Evolutionary conservation across 2,797 vertebrate species (phyloP).

Genomic region (Gymnothorax reevesii): DNA sequence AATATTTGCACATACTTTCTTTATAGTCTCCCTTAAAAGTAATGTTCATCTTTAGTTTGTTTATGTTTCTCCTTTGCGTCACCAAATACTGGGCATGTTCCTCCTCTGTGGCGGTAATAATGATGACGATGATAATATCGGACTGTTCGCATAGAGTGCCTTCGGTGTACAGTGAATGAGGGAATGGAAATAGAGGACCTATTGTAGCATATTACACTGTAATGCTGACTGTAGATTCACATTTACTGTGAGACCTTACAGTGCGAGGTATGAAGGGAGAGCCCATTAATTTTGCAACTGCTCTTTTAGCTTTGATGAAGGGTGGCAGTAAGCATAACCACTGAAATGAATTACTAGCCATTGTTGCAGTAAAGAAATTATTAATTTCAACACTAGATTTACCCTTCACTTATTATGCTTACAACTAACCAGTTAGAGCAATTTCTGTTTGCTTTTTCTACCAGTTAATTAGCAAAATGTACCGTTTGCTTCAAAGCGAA

Average conservation of each 20-base stretch:
- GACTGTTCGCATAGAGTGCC: neutral
- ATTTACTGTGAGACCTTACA: neutral
- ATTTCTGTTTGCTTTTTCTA: neutral
- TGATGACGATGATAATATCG: neutral
- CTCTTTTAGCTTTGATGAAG: neutral
- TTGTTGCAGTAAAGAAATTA: neutral
- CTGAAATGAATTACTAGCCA: neutral
- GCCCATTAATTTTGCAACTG: neutral
- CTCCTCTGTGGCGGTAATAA: neutral
- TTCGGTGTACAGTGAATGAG: neutral
- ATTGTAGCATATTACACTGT: neutral
- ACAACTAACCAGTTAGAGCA: neutral
- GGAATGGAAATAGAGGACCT: neutral
- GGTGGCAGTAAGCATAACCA: neutral
- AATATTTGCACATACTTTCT: neutral
- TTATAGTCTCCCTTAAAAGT: neutral
- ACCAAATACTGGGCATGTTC: neutral
- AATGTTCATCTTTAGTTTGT: neutral
- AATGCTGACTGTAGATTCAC: neutral
- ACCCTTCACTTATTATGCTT: neutral
- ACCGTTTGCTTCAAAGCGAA: neutral
- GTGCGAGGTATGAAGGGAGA: neutral
- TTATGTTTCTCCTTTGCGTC: neutral
- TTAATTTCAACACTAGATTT: neutral
- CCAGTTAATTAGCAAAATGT: neutral